Conservation (phyloP, 2,888 invertebrate genomes). For the Nomada flava region DNA sequence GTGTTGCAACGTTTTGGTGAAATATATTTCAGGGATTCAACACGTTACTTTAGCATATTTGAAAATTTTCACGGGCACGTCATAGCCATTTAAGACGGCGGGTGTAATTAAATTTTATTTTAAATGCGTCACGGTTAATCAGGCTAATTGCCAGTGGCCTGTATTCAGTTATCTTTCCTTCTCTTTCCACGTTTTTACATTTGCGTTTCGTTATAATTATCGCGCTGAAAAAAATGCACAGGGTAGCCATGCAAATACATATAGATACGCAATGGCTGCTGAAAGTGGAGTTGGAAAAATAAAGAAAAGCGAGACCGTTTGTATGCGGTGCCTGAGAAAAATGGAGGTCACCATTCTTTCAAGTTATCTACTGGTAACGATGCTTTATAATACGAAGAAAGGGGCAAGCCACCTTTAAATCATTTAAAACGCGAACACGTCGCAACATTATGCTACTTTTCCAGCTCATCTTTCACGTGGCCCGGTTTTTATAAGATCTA, state of each 20-base stretch:
- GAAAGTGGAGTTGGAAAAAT: conserved; percentile 1
- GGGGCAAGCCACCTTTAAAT: conserved; percentile 1
- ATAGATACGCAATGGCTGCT: background rate
- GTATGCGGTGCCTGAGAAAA: conserved; percentile 8
- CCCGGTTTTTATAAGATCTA: background rate
- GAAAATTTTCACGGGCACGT: background rate
- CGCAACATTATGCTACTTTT: conserved; percentile 23
- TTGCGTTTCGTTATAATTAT: conserved; percentile 31
- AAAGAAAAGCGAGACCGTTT: background rate
- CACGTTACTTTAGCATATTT: background rate
- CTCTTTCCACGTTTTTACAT: background rate
- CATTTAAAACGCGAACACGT: conserved; percentile 13
- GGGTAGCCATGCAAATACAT: background rate
- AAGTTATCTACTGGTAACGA: conserved; percentile 30
- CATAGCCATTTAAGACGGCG: background rate
- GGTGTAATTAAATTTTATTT: background rate
- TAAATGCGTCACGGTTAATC: conserved; percentile 13
- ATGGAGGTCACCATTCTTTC: conserved; percentile 28
- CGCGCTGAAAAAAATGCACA: background rate
- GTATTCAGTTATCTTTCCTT: background rate
- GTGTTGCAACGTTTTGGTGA: background rate
- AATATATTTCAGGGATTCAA: background rate
- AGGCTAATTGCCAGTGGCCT: conserved; percentile 25
- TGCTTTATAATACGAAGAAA: conserved; percentile 3
- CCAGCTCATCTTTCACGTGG: background rate